phyloP scores from a whole-genome alignment of 2,797 vertebrate genomes.

The Myotis vivesi region DNA sequence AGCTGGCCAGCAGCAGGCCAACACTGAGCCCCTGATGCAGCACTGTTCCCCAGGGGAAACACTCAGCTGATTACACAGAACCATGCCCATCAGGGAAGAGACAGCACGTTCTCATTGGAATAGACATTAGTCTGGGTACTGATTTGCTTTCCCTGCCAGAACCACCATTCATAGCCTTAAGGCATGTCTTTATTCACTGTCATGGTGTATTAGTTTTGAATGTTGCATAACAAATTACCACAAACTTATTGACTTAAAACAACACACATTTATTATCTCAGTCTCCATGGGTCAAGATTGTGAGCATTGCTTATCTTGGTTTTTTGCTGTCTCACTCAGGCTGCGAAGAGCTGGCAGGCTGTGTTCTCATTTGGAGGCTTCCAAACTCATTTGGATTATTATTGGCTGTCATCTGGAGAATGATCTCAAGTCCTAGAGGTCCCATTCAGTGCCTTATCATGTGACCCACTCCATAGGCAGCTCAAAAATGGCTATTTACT shows the following conservation, averaged over 20 bases:
- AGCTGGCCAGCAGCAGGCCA: neutral
- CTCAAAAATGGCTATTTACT: neutral
- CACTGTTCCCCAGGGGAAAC: neutral
- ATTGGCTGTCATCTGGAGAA: neutral
- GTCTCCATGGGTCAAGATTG: neutral
- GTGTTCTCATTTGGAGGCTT: neutral
- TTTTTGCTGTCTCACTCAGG: neutral
- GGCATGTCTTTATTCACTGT: neutral
- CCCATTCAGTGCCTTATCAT: neutral
- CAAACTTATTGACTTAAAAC: neutral
- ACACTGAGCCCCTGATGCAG: neutral
- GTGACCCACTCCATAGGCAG: neutral
- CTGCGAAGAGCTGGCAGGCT: neutral
- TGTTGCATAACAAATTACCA: neutral
- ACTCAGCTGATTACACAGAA: neutral
- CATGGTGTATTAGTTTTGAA: neutral
- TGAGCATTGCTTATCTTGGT: neutral
- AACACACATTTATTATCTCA: neutral
- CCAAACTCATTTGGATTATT: neutral
- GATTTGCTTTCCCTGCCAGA: conserved; percentile 12
- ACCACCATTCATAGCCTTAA: neutral
- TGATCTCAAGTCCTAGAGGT: neutral
- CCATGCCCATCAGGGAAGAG: neutral
- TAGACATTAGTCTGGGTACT: neutral
- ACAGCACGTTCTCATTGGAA: neutral